A percentile compares a stretch with the other conserved stretches of the same genome.
Conservation (phyloP, 2,888 invertebrate genomes). For the Taphrorychus bicolor region DNA sequence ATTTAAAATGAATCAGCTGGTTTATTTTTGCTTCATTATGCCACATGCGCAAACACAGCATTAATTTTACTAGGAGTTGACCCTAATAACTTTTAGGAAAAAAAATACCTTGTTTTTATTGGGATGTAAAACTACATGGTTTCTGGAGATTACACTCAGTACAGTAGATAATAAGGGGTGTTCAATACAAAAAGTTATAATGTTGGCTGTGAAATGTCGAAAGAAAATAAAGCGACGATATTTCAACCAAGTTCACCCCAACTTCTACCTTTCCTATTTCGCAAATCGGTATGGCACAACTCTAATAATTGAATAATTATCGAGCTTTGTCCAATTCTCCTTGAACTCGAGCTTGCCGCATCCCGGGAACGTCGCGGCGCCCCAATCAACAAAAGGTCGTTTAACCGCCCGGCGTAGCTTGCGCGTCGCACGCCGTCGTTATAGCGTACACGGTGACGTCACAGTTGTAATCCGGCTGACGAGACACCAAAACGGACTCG, state of each 20-base stretch:
- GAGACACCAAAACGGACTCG: conserved; percentile 16
- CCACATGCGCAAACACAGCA: no score
- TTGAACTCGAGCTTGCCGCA: conserved; percentile 8
- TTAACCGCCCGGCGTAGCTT: conserved; percentile 25
- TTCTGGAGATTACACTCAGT: no score
- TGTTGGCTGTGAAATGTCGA: no score
- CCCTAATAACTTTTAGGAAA: no score
- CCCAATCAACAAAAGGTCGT: conserved; percentile 37
- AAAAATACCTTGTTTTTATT: no score
- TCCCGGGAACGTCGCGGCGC: conserved; percentile 18
- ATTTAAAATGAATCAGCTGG: no score
- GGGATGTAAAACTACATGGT: no score
- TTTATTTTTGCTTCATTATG: no score
- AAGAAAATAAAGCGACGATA: no score
- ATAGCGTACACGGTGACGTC: conserved; percentile 32
- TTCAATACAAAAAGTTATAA: no score
- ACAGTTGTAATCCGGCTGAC: conserved; percentile 37
- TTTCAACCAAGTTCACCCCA: neutral
- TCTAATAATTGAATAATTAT: conserved; percentile 13
- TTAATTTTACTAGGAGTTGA: no score
- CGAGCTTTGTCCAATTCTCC: conserved; percentile 5
- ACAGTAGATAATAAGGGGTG: no score
- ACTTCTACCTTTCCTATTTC: neutral
- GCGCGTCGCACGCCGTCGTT: conserved; percentile 24
- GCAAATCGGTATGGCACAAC: neutral